Conservation (phyloP, 2,797 vertebrate genomes). For the Champsocephalus gunnari region DNA sequence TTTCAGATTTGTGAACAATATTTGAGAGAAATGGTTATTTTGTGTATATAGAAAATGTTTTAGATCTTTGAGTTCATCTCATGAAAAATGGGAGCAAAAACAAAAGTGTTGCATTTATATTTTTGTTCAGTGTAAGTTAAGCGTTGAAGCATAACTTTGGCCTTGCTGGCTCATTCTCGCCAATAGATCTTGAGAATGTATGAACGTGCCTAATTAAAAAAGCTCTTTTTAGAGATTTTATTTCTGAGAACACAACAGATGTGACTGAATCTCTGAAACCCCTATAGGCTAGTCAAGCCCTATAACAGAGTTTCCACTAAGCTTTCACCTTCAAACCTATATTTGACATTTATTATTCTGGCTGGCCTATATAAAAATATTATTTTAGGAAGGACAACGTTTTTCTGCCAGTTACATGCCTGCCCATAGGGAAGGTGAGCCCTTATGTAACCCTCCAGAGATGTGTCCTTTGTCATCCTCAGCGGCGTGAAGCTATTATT, state of each 20-base stretch:
- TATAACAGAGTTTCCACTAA: constrained; percentile 20
- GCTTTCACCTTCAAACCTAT: constrained; percentile 55
- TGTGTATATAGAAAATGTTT: no score
- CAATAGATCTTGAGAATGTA: constrained; percentile 49
- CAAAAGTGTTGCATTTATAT: no score
- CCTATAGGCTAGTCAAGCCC: constrained; percentile 14
- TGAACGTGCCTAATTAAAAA: constrained; percentile 65
- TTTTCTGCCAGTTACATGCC: constrained; percentile 41
- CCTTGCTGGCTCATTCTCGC: constrained; percentile 11
- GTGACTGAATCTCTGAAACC: constrained; percentile 7
- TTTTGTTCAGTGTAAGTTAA: neutral
- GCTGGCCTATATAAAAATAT: constrained; percentile 67
- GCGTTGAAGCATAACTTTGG: neutral
- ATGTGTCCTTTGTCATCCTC: constrained; percentile 52
- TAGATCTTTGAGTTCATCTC: no score
- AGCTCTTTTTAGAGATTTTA: neutral
- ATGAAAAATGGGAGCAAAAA: no score
- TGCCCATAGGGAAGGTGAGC: constrained; percentile 68
- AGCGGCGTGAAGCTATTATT: constrained; percentile 55
- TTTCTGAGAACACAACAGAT: neutral
- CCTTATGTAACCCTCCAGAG: constrained; percentile 61
- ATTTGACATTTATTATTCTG: constrained; percentile 64
- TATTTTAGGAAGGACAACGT: constrained; percentile 52
- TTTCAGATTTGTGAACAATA: no score
- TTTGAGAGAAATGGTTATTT: no score